Conservation (phyloP, 30 jellyfish, hydroid and myxozoan genomes). For the Turritopsis rubra region DNA sequence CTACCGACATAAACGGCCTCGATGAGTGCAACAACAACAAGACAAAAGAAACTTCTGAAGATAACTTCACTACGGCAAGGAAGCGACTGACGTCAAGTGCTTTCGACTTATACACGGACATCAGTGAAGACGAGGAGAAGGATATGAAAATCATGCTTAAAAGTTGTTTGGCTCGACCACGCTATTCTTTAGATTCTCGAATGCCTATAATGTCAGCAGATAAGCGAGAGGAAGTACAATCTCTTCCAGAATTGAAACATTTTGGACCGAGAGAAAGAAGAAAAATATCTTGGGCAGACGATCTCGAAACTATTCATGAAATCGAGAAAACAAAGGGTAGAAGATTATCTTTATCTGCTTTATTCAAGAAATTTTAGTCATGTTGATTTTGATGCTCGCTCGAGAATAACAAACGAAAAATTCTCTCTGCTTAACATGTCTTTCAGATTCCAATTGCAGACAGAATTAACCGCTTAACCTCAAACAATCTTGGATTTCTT, state of each 20-base stretch:
- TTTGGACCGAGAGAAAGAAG: background rate
- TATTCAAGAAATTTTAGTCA: background rate
- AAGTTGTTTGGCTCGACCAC: slow-evolving; percentile 9
- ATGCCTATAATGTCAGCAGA: background rate
- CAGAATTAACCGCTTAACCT: too few relatives aligned
- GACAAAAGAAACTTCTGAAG: background rate
- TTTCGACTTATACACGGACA: background rate
- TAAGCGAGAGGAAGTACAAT: background rate
- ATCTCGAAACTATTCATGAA: slow-evolving; percentile 4
- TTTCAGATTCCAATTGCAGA: too few relatives aligned
- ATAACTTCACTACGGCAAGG: background rate
- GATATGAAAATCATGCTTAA: background rate
- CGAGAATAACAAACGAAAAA: background rate
- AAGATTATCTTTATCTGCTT: slow-evolving; percentile 1
- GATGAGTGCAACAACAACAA: background rate
- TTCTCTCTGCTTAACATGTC: too few relatives aligned
- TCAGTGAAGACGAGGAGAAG: slow-evolving; percentile 2
- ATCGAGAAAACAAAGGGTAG: slow-evolving; percentile 7
- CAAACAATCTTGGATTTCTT: too few relatives aligned
- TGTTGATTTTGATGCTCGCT: background rate
- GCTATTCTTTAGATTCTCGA: background rate
- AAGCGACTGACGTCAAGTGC: background rate
- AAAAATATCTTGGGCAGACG: slow-evolving; percentile 8
- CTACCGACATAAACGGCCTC: background rate
- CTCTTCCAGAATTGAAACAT: background rate